Conservation (phyloP, 2,113 vertebrate species). For the Lophotis ruficrista region DNA sequence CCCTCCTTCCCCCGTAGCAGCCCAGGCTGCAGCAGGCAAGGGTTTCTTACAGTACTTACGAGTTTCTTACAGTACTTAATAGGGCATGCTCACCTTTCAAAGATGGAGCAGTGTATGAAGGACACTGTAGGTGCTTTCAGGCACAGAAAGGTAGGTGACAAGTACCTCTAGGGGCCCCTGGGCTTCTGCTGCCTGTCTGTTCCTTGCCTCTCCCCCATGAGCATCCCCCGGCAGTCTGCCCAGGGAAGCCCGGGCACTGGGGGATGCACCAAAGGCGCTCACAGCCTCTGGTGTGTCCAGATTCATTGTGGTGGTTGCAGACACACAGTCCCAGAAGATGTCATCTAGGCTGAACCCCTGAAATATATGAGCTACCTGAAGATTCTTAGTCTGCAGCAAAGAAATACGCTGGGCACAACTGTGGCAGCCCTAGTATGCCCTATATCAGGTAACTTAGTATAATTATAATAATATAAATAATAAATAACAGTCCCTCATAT, state of each 20-base stretch:
- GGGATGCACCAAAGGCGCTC: background rate
- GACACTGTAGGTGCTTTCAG: background rate
- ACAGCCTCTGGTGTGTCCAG: background rate
- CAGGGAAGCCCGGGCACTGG: background rate
- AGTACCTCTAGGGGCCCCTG: background rate
- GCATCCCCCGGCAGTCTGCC: background rate
- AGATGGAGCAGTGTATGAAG: accelerated
- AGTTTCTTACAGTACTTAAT: background rate
- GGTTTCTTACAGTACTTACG: background rate
- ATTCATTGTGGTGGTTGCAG: background rate
- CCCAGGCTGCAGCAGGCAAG: background rate
- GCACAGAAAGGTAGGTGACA: background rate
- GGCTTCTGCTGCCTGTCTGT: background rate
- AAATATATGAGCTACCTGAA: background rate
- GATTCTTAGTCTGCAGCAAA: background rate
- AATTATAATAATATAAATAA: slow-evolving; percentile 10
- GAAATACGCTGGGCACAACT: background rate
- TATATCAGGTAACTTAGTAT: background rate
- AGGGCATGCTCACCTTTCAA: background rate
- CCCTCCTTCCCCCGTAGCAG: background rate
- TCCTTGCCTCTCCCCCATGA: background rate
- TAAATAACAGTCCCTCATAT: background rate
- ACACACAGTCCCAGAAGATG: background rate
- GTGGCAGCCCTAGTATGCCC: background rate
- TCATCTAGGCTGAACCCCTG: background rate